Conservation (phyloP, 2,797 vertebrate genomes). For the Acrossocheilus wenchowensis region DNA sequence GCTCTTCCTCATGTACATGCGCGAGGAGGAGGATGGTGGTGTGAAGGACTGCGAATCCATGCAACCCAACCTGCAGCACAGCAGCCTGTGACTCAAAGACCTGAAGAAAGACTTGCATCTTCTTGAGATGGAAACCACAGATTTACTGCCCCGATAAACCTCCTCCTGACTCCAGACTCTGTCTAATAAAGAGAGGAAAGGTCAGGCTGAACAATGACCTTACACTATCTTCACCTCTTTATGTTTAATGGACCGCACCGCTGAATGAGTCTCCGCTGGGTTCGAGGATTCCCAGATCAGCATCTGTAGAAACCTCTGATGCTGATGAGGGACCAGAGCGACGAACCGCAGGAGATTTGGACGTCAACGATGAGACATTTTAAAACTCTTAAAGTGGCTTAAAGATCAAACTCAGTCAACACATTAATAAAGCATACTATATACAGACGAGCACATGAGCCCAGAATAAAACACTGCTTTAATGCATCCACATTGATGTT, state of each 20-base stretch:
- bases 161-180: background rate
- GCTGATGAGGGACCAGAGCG: background rate
- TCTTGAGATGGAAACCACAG: background rate
- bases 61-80: background rate
- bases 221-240: background rate
- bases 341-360: background rate
- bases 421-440: too few relatives aligned
- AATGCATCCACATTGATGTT: too few relatives aligned
- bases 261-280: background rate
- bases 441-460: background rate
- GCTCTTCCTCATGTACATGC: slow-evolving; percentile 87
- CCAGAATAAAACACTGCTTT: too few relatives aligned
- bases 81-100: background rate
- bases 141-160: background rate
- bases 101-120: too few relatives aligned
- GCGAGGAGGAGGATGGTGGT: slow-evolving; percentile 71
- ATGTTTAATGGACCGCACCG: background rate
- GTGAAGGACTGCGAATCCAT: slow-evolving; percentile 77
- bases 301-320: background rate
- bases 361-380: background rate
- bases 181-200: background rate
- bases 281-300: background rate
- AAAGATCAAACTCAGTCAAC: background rate
- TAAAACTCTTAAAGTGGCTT: background rate
- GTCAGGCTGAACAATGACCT: background rate